These are phyloP conservation scores for Horisme vitalbata DNA, from an alignment of 2,888 invertebrate species.

Conservation along the genomic window DNA sequence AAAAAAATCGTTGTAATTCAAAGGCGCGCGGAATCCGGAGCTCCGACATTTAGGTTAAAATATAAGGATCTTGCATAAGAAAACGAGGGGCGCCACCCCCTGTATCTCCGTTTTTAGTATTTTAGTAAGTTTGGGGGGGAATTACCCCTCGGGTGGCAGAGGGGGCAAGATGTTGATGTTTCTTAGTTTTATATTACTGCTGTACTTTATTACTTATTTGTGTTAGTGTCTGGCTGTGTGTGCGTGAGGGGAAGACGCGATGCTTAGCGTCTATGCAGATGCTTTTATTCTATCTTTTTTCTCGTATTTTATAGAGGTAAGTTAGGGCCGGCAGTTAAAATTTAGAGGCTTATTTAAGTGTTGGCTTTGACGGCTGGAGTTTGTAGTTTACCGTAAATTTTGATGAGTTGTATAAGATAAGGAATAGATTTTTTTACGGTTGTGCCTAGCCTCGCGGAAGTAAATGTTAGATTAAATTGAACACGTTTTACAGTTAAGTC, in stretches of 20 bases:
- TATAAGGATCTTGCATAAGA: slow-evolving; percentile 83
- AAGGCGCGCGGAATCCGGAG: slow-evolving; percentile 40
- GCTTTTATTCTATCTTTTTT: slow-evolving; percentile 41
- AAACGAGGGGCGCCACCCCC: slow-evolving; percentile 69
- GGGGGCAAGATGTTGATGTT: slow-evolving; percentile 80
- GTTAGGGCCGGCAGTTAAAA: slow-evolving; percentile 38
- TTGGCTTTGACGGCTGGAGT: slow-evolving; percentile 34
- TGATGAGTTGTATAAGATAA: slow-evolving; percentile 38
- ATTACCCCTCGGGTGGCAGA: slow-evolving; percentile 63
- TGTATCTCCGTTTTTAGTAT: slow-evolving; percentile 83
- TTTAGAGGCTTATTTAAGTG: slow-evolving; percentile 39
- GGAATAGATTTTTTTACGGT: slow-evolving; percentile 37
- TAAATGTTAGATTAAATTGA: slow-evolving; percentile 8
- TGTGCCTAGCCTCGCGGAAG: slow-evolving; percentile 11
- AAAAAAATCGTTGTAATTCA: slow-evolving; percentile 40
- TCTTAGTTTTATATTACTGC: slow-evolving; percentile 83
- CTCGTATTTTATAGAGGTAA: slow-evolving; percentile 39
- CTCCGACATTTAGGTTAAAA: slow-evolving; percentile 78
- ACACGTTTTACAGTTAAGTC: too few species aligned
- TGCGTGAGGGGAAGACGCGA: slow-evolving; percentile 51
- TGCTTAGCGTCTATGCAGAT: slow-evolving; percentile 72
- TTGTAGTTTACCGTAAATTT: slow-evolving; percentile 36
- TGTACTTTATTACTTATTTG: slow-evolving; percentile 82
- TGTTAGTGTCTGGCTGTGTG: slow-evolving; percentile 66
- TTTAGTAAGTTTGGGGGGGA: slow-evolving; percentile 82